These are phyloP conservation scores for Guaruba guarouba DNA, from an alignment of 2,113 vertebrate genomes.

Conservation along the genomic window DNA sequence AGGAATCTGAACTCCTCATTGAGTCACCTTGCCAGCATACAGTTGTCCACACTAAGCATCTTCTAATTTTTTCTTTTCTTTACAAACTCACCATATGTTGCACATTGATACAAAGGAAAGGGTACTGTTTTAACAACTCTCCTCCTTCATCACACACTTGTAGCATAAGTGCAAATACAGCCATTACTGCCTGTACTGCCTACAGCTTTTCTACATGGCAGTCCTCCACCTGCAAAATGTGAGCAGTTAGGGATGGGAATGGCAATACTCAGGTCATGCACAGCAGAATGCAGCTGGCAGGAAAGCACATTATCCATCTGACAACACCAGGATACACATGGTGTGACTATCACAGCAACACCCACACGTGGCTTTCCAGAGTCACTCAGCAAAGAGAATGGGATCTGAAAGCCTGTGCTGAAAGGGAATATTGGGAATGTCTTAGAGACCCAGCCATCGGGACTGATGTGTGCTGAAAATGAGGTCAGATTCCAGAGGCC, in stretches of 20 bases:
- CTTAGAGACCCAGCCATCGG: background rate
- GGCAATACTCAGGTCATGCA: background rate
- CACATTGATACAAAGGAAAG: background rate
- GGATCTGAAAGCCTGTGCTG: background rate
- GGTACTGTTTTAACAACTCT: background rate
- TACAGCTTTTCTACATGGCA: background rate
- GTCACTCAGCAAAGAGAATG: background rate
- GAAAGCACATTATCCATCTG: background rate
- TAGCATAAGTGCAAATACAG: accelerated
- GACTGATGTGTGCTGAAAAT: background rate
- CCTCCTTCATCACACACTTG: background rate
- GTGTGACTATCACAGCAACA: background rate
- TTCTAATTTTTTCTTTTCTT: background rate
- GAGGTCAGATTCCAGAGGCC: background rate
- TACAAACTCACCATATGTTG: background rate
- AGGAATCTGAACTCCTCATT: background rate
- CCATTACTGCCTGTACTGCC: background rate
- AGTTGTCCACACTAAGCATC: background rate
- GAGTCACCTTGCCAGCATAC: background rate
- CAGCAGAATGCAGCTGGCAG: background rate
- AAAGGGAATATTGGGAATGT: background rate
- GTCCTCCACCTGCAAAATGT: background rate
- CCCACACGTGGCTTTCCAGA: background rate
- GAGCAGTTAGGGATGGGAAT: background rate
- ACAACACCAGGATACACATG: accelerated